Percentiles rank a stretch among this genome's conserved stretches.
Evolutionary conservation across 2,113 vertebrate genomes (phyloP).

Genomic region (Alaudala cheleensis): DNA sequence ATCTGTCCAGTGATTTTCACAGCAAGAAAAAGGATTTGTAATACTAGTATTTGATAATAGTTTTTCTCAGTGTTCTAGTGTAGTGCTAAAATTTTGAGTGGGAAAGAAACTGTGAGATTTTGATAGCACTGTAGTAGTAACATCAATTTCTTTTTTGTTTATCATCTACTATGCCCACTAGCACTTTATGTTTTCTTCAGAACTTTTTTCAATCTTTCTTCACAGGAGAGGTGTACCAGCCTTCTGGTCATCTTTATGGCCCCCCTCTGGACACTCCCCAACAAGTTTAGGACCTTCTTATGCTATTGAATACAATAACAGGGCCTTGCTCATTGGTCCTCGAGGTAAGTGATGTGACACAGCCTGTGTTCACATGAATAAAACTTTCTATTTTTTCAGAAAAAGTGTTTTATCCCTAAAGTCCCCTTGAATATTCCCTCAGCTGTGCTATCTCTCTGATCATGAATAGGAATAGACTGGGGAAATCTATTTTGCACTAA

Average conservation of each 20-base stretch:
- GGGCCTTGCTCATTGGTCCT: neutral
- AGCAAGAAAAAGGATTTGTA: neutral
- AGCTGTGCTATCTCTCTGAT: neutral
- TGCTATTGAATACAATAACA: neutral
- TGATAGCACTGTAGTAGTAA: neutral
- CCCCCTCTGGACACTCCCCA: neutral
- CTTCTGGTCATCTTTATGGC: neutral
- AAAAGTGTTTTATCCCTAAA: neutral
- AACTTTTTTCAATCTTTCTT: neutral
- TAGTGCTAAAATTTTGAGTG: neutral
- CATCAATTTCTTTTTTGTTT: neutral
- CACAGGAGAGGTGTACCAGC: neutral
- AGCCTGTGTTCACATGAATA: neutral
- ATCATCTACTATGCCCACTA: neutral
- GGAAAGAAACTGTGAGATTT: neutral
- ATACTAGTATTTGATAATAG: neutral
- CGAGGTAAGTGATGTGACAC: accelerated
- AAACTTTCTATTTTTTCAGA: neutral
- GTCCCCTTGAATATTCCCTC: neutral
- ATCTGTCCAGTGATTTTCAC: neutral
- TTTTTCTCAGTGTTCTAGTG: neutral
- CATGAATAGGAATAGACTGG: neutral
- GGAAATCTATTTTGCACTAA: neutral
- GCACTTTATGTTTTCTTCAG: neutral
- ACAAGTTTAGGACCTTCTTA: neutral